Base-by-base conservation (phyloP, 2,797 vertebrate genomes). In the Hippopotamyrus pictus region DNA sequence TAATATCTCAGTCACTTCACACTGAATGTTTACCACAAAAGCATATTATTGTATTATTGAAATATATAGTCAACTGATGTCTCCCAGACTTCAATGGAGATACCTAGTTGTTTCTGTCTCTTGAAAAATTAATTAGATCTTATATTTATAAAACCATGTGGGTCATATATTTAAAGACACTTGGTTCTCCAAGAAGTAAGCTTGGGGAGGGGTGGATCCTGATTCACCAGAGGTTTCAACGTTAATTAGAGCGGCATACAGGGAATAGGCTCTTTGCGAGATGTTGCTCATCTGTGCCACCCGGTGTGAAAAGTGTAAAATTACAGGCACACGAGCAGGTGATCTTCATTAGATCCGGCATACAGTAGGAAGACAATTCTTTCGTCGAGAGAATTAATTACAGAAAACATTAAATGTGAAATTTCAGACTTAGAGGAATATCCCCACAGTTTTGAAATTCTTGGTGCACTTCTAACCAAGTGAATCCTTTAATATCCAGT, bases 101-200 rank as follows among this genome's bases (percentile, higher is more conserved):
- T 62, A 17, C 86, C n/a, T 44, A 9, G 57, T 88, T 46, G 85
- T 86, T 53, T 86, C 85, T 29, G 14, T 59, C 85, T 87, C 33
- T 22, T 57, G 46, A 25, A 50, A 84, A 48, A 84, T 50, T 84
- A 84, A 84, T 84, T 51, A 57, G 51, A 87, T 57, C 53, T 79
- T 54, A 79, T 50, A 79, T 51, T 51, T 50, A 83, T 54, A 37
- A 46, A 88, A 54, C 3, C 46, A 48, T 33, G 25, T 88, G 25
- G 88, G 33, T 33, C 73, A 25, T 89, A 54, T 48, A 48, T 85
- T 46, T 89, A 85, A 89, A 89, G 82, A 50, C 37, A 50, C 7
- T 69, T 37, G 44, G 46, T 29, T 48, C 33, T 85, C 76, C 76
- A 54, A 59, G 37, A 89, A 62, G 33, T 88, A 22, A 89, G 53